Evolutionary conservation across 2,113 vertebrate genomes (phyloP).

Genomic region (Meleagris gallopavo): DNA sequence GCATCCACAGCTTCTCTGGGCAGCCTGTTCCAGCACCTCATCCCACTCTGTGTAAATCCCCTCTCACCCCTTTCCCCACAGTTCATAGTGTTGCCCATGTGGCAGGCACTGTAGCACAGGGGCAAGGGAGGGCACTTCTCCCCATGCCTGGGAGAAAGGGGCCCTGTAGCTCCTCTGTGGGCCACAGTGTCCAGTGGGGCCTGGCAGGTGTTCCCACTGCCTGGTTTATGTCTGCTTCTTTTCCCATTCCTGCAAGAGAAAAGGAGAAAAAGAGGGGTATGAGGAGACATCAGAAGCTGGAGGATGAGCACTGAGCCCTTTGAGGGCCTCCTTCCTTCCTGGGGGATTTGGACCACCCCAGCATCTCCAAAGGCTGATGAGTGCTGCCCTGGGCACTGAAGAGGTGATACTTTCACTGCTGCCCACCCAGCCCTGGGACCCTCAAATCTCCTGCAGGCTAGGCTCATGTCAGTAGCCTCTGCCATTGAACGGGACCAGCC

Average conservation of each 20-base stretch:
- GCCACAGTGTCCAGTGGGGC: background rate
- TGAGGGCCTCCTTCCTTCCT: background rate
- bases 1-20: too few species aligned
- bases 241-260: slow-evolving; percentile 91
- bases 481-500: background rate
- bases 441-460: background rate
- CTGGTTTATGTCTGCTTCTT: slow-evolving; percentile 88
- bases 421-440: background rate
- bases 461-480: background rate
- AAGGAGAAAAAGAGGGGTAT: background rate
- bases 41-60: background rate
- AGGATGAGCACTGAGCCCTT: background rate
- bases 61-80: background rate
- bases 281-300: fast-evolving
- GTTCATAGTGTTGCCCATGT: background rate
- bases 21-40: too few species aligned
- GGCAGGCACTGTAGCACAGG: background rate
- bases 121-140: background rate
- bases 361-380: background rate
- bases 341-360: background rate
- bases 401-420: background rate
- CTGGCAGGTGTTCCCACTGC: background rate
- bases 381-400: fast-evolving
- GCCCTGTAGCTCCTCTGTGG: background rate
- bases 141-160: background rate